phyloP scores from a whole-genome alignment of 92 coral and sea anemone species.

The Plumapathes pennacea region DNA sequence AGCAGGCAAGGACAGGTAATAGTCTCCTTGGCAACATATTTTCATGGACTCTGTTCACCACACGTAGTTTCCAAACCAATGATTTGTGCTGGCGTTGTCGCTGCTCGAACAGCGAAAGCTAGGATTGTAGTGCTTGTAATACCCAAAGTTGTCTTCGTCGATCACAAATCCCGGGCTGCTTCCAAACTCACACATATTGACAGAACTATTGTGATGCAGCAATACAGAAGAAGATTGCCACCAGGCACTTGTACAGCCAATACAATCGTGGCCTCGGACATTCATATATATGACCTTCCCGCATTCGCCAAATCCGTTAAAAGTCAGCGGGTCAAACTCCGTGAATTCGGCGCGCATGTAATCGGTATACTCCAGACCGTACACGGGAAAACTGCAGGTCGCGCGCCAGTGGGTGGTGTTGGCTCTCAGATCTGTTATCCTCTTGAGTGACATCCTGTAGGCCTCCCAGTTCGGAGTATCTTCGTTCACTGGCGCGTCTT shows the following conservation, averaged over 20 bases:
- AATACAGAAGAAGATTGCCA: constrained; percentile 33
- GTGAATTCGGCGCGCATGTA: constrained; percentile 49
- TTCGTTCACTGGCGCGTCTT: constrained; percentile 38
- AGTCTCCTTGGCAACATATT: no score
- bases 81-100: constrained; percentile 4
- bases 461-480: constrained; percentile 50
- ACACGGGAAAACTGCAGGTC: constrained; percentile 59
- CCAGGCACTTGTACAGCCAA: constrained; percentile 51
- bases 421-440: constrained; percentile 34
- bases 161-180: not conserved
- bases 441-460: constrained; percentile 35
- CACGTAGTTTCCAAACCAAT: constrained; percentile 36
- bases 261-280: constrained; percentile 50
- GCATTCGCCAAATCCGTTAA: constrained; percentile 26
- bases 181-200: not conserved
- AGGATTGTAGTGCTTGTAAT: not conserved
- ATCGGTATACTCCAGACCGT: constrained; percentile 54
- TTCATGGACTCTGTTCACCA: no score
- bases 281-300: constrained; percentile 39
- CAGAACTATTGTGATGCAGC: no score
- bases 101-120: not conserved
- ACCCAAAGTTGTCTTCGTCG: constrained; percentile 18
- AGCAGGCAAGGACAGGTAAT: no score
- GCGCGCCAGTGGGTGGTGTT: constrained; percentile 67
- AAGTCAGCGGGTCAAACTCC: constrained; percentile 27